Evolutionary conservation across 2,113 vertebrate genomes (phyloP).

Genomic region (Tringa solitaria): DNA sequence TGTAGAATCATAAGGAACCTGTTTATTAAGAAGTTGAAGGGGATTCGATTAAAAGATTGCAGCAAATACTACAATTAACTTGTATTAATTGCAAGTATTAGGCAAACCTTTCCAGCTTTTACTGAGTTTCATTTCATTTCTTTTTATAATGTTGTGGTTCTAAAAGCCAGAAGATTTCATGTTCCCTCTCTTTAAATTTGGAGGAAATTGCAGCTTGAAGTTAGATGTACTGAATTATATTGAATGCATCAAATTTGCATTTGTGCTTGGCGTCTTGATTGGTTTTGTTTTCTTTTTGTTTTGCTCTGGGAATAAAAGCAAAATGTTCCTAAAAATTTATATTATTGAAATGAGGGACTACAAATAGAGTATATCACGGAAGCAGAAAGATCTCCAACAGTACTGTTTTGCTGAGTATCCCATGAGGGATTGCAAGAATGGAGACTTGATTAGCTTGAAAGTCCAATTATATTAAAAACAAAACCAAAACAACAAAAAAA

Average conservation of each 20-base stretch:
- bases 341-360: background rate
- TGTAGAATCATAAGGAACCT: background rate
- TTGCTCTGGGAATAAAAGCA: background rate
- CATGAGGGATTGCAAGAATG: background rate
- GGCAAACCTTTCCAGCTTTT: background rate
- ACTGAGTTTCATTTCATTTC: background rate
- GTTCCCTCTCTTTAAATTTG: background rate
- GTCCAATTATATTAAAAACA: background rate
- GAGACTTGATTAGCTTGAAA: background rate
- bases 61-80: background rate
- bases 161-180: background rate
- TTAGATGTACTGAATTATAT: background rate
- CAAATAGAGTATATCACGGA: background rate
- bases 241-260: background rate
- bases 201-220: background rate
- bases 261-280: background rate
- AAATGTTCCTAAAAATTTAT: background rate
- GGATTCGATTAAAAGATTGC: background rate
- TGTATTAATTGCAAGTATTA: background rate
- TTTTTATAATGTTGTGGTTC: background rate
- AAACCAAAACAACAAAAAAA: background rate
- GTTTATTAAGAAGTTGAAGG: background rate
- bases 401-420: background rate
- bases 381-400: background rate
- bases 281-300: constrained; percentile 10